Evolutionary conservation across 2,113 vertebrate species (phyloP).

Genomic region (Parus major): DNA sequence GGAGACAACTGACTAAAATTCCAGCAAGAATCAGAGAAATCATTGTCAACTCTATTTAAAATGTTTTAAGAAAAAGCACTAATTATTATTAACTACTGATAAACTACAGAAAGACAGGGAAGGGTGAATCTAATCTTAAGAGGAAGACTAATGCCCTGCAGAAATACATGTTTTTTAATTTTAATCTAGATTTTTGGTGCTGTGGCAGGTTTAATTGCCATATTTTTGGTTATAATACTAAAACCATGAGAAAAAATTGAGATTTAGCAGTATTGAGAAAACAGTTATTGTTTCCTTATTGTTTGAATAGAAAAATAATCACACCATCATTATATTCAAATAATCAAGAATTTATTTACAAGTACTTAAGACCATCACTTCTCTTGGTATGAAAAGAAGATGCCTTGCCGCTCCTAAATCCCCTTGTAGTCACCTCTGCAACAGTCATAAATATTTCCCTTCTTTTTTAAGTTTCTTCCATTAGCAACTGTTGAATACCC

Average conservation of each 20-base stretch:
- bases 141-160: neutral
- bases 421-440: neutral
- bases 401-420: neutral
- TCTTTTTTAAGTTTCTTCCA: neutral
- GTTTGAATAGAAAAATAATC: neutral
- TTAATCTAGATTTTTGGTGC: conserved; percentile 24
- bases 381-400: neutral
- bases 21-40: conserved; percentile 63
- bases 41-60: conserved; percentile 6
- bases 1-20: conserved; percentile 59
- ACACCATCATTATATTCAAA: neutral
- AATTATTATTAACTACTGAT: conserved; percentile 1
- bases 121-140: neutral
- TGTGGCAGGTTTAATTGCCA: conserved; percentile 37
- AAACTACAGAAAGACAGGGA: neutral
- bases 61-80: neutral
- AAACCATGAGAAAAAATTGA: neutral
- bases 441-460: neutral
- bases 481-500: too few species aligned
- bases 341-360: neutral
- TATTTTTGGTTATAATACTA: conserved; percentile 33
- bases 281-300: neutral
- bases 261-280: neutral
- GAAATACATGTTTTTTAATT: conserved; percentile 31
- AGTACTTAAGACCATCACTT: neutral